A percentile compares a stretch with the other conserved stretches of the same genome.
phyloP scores from a whole-genome alignment of 2,113 vertebrate species.

The Pangasianodon gigas region DNA sequence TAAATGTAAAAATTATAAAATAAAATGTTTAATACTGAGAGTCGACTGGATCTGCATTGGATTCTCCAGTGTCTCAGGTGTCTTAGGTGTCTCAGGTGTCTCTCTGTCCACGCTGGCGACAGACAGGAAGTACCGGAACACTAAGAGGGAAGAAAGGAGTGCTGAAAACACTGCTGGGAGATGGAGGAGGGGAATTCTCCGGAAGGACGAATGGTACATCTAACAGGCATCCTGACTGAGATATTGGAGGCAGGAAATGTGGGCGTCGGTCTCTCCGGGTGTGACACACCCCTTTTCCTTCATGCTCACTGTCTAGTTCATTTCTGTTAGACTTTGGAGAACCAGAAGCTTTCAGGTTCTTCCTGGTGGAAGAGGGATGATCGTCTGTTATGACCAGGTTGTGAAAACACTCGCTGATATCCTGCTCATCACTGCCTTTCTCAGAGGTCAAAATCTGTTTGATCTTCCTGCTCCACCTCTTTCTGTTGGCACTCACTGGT shows the following conservation, averaged over 20 bases:
- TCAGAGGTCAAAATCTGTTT: slow-evolving; percentile 24
- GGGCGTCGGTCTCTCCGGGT: slow-evolving; percentile 61
- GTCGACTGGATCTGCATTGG: background rate
- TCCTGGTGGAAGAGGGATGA: slow-evolving; percentile 4
- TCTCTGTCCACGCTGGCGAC: background rate
- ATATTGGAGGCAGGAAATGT: slow-evolving; percentile 67
- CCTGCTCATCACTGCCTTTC: slow-evolving; percentile 29
- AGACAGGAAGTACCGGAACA: slow-evolving; percentile 9
- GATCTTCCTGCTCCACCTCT: slow-evolving; percentile 18
- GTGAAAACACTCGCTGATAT: slow-evolving; percentile 55
- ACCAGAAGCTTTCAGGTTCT: background rate
- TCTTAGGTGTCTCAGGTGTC: background rate
- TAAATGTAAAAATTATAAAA: background rate
- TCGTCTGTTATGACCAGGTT: slow-evolving; percentile 55
- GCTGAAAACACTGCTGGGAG: slow-evolving; percentile 43
- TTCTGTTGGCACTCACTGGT: background rate
- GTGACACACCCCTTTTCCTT: slow-evolving; percentile 28
- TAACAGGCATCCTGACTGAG: slow-evolving; percentile 56
- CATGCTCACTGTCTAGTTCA: background rate
- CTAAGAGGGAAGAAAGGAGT: slow-evolving; percentile 28
- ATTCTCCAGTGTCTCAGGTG: background rate
- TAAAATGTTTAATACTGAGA: background rate
- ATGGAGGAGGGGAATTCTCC: slow-evolving; percentile 65
- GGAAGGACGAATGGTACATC: slow-evolving; percentile 60
- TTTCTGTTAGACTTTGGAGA: background rate